Base-by-base conservation (phyloP, 53 echinoderm and acorn worm genomes). In the Henricia sp. region DNA sequence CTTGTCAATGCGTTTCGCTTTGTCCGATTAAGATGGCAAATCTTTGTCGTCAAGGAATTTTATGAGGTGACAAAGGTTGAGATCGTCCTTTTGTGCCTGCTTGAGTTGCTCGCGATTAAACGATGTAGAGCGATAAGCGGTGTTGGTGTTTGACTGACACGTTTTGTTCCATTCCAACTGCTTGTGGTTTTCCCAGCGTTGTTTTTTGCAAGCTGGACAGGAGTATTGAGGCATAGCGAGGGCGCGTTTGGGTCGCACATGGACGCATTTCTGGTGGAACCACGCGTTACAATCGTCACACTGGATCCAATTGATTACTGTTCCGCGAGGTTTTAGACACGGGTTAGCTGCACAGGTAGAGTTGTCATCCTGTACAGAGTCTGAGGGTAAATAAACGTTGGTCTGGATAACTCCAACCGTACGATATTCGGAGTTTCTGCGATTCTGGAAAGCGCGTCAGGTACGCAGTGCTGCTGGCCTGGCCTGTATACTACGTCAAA, bases 271-370 rank as follows among this genome's bases (percentile, higher is more conserved):
- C 16, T 48, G 63, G 41, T 82, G 90, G 20, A 68, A 86, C 80
- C 86, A 90, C 50, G 38, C 26, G 64, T 86, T 55, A 65, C 86
- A 90, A 19, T 25, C 52, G 33, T 82, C 90, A 82, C 82, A 90
- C 19, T 82, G 86, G 4, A 86, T 32, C 90, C 86, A 90, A 42
- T 90, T 43, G 1, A 90, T 14, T 3, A 90, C 52, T 9, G 59
- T 42, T 10, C 36, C 54, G 2, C 54, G 37, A 0, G 78, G 68
- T n/a, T 56, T 27, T 16, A 70, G 70, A 34, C 90, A 90, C 16
- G 35, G 63, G 44, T 67, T 46, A 11, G 30, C 52, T 38, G 54
- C 82, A 86, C 86, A 90, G 46, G 33, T 27, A 65, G 36, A 12
- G 16, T 70, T n/a, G n/a, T n/a, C n/a, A n/a, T n/a, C n/a, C 4